Conservation (phyloP, 2,113 vertebrate species). For the Megaceryle maxima region DNA sequence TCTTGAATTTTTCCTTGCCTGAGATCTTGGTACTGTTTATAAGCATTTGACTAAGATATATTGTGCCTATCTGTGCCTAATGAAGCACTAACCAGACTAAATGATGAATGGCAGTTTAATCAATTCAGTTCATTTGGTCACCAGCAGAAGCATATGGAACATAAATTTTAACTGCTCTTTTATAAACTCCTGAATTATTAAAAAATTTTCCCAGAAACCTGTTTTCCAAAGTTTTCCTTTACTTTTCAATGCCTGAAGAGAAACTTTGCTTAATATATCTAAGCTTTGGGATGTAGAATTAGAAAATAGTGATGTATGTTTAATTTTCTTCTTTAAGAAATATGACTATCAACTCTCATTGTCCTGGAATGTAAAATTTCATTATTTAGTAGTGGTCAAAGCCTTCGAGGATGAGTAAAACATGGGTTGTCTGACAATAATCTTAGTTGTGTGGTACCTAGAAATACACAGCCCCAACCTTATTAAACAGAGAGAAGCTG, state of each 20-base stretch:
- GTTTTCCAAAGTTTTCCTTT: background rate
- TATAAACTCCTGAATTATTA: conserved; percentile 39
- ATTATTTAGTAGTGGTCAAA: background rate
- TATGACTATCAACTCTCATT: background rate
- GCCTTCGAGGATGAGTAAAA: conserved; percentile 20
- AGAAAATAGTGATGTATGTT: background rate
- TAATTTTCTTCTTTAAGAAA: background rate
- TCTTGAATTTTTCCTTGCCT: conserved; percentile 14
- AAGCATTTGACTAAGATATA: conserved; percentile 75
- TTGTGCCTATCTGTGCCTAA: conserved; percentile 73
- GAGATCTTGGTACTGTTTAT: conserved; percentile 8
- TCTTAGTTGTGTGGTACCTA: background rate
- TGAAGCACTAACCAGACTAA: conserved; percentile 74
- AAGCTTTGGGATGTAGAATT: background rate
- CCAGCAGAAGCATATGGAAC: conserved; percentile 66
- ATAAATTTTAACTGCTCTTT: conserved; percentile 73
- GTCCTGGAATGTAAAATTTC: background rate
- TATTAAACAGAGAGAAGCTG: background rate
- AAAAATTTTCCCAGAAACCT: conserved; percentile 21
- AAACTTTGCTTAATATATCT: background rate
- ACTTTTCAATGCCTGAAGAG: background rate
- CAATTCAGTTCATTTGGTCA: conserved; percentile 64
- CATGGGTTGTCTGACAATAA: background rate
- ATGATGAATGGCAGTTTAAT: conserved; percentile 80
- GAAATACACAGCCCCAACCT: background rate